Conservation (phyloP, 2,888 invertebrate genomes). For the Lasioglossum morio region DNA sequence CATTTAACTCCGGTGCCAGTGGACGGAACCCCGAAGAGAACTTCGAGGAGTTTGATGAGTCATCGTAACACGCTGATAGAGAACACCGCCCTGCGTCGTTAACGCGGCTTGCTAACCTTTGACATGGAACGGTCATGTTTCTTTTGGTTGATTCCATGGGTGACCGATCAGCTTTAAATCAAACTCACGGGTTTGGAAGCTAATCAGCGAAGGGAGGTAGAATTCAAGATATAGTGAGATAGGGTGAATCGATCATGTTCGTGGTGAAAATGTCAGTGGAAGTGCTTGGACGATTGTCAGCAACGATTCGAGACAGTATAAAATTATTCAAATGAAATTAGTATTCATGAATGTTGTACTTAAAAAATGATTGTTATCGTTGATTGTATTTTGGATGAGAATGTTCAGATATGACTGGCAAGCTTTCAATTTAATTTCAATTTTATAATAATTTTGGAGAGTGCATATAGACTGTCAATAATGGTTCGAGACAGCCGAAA, state of each 20-base stretch:
- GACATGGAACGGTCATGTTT: background rate
- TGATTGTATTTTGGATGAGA: too few species aligned
- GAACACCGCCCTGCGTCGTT: conserved; percentile 28
- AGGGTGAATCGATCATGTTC: background rate
- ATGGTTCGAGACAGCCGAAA: too few species aligned
- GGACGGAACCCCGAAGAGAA: conserved; percentile 34
- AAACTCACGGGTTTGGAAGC: background rate
- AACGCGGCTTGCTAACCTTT: conserved; percentile 22
- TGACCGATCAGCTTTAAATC: background rate
- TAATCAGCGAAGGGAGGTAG: background rate
- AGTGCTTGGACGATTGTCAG: background rate
- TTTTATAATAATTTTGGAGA: too few species aligned
- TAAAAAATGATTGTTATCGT: too few species aligned
- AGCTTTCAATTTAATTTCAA: too few species aligned
- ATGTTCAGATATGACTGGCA: too few species aligned
- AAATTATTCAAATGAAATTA: too few species aligned
- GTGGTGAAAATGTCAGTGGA: background rate
- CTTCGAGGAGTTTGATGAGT: conserved; percentile 57
- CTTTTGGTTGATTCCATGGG: background rate
- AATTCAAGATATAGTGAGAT: background rate
- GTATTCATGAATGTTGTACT: too few species aligned
- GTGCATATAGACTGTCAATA: too few species aligned
- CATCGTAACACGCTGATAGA: conserved; percentile 39
- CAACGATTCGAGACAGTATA: too few species aligned
- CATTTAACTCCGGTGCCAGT: conserved; percentile 75